phyloP scores from a whole-genome alignment of 2,797 vertebrate species.

The Argya squamiceps region DNA sequence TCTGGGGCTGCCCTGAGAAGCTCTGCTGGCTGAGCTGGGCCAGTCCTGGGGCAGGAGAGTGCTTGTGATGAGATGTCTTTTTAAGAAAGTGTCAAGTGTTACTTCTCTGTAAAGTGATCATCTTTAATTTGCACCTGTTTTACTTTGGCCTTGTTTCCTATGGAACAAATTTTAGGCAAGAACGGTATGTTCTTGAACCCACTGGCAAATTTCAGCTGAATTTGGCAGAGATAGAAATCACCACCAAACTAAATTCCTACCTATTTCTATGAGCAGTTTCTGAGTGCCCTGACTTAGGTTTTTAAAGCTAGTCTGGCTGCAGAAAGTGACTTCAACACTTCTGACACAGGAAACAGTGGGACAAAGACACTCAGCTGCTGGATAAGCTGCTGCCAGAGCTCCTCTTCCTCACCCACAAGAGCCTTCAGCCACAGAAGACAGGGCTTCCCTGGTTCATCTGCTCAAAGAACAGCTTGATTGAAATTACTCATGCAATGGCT shows the following conservation, averaged over 20 bases:
- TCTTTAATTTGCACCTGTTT: neutral
- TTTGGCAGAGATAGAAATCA: neutral
- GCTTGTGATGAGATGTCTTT: neutral
- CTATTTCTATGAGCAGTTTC: neutral
- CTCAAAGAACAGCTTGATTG: neutral
- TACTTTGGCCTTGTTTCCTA: neutral
- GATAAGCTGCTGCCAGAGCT: neutral
- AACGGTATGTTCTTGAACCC: neutral
- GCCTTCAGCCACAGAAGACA: neutral
- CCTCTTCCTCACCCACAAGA: neutral
- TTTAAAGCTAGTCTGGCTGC: neutral
- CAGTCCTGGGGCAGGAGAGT: neutral
- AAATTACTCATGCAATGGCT: neutral
- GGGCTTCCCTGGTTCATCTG: neutral
- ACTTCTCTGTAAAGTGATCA: neutral
- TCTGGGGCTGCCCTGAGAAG: neutral
- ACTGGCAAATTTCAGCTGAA: neutral
- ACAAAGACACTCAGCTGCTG: neutral
- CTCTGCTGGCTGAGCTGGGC: neutral
- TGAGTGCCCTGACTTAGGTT: neutral
- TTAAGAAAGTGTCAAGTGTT: neutral
- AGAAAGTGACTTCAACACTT: accelerated
- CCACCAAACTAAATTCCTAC: neutral
- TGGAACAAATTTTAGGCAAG: neutral
- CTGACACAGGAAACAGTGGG: accelerated